These are phyloP conservation scores for Arctopsyche grandis DNA, from an alignment of 1,140 invertebrate genomes.

Conservation along the genomic window DNA sequence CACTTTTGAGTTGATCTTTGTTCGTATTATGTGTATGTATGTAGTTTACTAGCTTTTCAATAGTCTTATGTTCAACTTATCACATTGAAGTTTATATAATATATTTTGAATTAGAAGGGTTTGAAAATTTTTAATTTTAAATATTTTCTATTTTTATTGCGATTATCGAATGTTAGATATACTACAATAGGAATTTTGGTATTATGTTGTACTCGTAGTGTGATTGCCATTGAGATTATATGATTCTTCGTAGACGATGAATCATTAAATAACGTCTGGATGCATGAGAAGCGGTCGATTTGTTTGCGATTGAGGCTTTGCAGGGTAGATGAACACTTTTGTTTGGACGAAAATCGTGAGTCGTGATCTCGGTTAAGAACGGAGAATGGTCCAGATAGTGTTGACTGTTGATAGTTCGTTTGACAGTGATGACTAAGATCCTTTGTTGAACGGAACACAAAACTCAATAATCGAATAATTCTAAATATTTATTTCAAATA, in stretches of 20 bases:
- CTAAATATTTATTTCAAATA: no score
- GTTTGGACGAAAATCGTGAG: constrained; percentile 26
- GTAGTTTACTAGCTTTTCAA: no score
- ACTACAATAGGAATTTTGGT: background rate
- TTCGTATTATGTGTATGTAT: no score
- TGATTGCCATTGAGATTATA: background rate
- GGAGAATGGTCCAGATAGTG: background rate
- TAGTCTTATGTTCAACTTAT: no score
- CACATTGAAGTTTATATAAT: no score
- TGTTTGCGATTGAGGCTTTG: background rate
- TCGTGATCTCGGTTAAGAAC: constrained; percentile 5
- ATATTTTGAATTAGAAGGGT: no score
- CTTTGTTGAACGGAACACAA: background rate
- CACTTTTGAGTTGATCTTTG: background rate
- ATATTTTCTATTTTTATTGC: no score
- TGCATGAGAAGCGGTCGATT: background rate
- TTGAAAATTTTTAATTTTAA: no score
- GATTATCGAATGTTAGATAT: background rate
- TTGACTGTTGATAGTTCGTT: background rate
- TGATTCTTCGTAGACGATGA: background rate
- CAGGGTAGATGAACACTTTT: constrained; percentile 6
- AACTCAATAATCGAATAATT: background rate
- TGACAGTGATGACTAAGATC: constrained; percentile 2
- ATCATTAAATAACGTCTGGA: background rate
- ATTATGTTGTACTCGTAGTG: background rate